phyloP scores from a whole-genome alignment of 1,140 invertebrate species.

The Pseudomyrmex cubaensis region DNA sequence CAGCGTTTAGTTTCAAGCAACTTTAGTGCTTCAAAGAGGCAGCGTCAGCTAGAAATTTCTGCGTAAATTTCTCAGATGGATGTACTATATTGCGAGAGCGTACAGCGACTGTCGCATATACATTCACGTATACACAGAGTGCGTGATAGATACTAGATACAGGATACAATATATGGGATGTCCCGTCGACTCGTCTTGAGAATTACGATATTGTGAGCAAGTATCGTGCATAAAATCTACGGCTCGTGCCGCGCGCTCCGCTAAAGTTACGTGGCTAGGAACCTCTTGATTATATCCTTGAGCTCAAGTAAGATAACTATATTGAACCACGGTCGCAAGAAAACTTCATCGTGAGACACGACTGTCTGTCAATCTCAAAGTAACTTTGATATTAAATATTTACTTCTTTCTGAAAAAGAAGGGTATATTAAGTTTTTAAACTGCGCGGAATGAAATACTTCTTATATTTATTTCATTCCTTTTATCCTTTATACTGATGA shows the following conservation, averaged over 20 bases:
- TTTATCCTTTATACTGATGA: background rate
- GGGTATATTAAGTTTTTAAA: background rate
- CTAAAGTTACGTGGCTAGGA: background rate
- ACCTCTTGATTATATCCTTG: background rate
- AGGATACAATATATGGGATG: slow-evolving; percentile 23
- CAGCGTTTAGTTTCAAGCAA: slow-evolving; percentile 19
- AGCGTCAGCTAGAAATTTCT: slow-evolving; percentile 39
- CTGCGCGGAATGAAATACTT: background rate
- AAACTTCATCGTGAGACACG: background rate
- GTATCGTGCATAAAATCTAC: slow-evolving; percentile 33
- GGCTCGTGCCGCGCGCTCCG: background rate
- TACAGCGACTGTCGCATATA: slow-evolving; percentile 27
- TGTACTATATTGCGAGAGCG: background rate
- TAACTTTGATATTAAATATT: background rate
- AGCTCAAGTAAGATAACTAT: background rate
- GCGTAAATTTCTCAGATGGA: slow-evolving; percentile 54
- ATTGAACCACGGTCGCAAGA: background rate
- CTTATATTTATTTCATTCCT: background rate
- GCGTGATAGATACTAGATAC: slow-evolving; percentile 40
- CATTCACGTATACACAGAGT: slow-evolving; percentile 6
- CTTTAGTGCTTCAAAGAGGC: slow-evolving; percentile 45
- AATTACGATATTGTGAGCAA: slow-evolving; percentile 45
- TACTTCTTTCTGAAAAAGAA: background rate
- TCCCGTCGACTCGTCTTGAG: slow-evolving; percentile 29
- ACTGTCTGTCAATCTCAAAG: background rate